phyloP scores from a whole-genome alignment of 2,888 invertebrate species.

The Harpalus rubripes region DNA sequence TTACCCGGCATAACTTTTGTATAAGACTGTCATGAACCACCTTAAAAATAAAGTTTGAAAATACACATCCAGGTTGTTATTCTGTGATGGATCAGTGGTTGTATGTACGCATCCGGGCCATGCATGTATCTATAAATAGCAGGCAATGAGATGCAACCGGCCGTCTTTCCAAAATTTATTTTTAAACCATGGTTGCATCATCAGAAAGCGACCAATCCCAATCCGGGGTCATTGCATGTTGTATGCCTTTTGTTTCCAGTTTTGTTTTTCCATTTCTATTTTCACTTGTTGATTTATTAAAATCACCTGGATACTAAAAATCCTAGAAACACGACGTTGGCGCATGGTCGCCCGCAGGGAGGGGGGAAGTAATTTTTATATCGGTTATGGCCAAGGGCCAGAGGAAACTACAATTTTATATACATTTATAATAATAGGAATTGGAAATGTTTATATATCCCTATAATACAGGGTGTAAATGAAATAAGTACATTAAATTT shows the following conservation, averaged over 20 bases:
- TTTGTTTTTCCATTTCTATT: constrained; percentile 22
- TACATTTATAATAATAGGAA: too few species aligned
- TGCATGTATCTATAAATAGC: constrained; percentile 11
- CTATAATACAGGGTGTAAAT: too few species aligned
- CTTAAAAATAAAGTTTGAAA: background rate
- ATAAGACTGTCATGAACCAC: too few species aligned
- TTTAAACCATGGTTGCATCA: background rate
- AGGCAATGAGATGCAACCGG: constrained; percentile 1
- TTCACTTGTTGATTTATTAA: constrained; percentile 13
- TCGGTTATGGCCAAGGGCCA: too few species aligned
- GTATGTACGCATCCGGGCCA: background rate
- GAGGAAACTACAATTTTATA: too few species aligned
- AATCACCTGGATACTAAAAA: background rate
- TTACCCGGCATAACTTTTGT: too few species aligned
- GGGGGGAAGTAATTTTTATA: too few species aligned
- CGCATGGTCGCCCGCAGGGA: too few species aligned
- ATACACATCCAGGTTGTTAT: background rate
- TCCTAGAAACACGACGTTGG: background rate
- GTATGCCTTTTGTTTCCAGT: background rate
- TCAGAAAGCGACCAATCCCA: background rate
- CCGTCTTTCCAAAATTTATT: constrained; percentile 22
- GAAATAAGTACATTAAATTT: too few species aligned
- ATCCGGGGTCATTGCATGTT: constrained; percentile 9
- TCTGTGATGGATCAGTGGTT: background rate
- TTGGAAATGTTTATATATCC: too few species aligned